Conservation (phyloP, 2,797 vertebrate genomes). For the Malacoraja senta region DNA sequence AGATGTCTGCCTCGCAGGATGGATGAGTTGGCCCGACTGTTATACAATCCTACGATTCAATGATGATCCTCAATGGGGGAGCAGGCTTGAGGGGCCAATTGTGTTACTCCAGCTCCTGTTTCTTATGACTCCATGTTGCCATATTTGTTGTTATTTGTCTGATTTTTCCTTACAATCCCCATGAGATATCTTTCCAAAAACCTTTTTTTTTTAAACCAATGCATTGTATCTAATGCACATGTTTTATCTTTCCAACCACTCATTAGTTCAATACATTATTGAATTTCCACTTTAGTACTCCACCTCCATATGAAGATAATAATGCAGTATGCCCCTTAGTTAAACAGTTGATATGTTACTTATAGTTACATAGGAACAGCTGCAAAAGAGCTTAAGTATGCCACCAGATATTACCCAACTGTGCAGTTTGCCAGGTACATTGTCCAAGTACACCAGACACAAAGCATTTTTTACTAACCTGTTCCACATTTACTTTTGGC, state of each 20-base stretch:
- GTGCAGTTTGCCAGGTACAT: neutral
- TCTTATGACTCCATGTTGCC: neutral
- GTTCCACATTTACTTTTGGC: neutral
- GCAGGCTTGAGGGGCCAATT: no score
- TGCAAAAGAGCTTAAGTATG: neutral
- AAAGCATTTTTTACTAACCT: neutral
- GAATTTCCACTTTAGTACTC: neutral
- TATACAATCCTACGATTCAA: no score
- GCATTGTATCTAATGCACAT: neutral
- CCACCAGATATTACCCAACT: neutral
- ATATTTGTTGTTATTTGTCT: neutral
- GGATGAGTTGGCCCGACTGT: no score
- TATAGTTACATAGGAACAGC: neutral
- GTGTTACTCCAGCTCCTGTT: no score
- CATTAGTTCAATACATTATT: neutral
- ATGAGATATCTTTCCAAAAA: neutral
- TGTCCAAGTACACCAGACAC: neutral
- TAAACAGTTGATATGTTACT: neutral
- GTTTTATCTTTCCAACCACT: neutral
- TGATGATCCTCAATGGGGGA: no score
- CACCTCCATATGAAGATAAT: neutral
- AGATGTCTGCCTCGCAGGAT: no score
- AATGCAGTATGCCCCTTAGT: neutral
- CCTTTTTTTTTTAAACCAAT: neutral
- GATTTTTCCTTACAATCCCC: neutral